phyloP scores from a whole-genome alignment of 2,113 vertebrate genomes.

The Phylloscopus trochilus region DNA sequence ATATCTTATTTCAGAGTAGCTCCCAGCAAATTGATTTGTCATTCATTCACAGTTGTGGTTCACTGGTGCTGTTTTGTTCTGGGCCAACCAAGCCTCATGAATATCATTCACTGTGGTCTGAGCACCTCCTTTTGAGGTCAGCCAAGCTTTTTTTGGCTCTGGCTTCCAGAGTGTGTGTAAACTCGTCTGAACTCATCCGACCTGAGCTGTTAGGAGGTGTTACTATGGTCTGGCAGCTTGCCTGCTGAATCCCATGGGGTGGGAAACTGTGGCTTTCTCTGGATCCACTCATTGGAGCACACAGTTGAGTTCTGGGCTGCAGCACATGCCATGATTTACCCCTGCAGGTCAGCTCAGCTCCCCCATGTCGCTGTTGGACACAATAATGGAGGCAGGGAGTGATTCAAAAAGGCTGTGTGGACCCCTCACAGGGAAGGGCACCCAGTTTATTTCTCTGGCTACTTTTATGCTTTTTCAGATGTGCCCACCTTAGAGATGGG shows the following conservation, averaged over 20 bases:
- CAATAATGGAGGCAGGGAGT: too few relatives aligned
- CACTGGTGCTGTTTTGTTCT: not conserved
- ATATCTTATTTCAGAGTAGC: not conserved
- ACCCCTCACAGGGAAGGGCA: too few relatives aligned
- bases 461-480: too few relatives aligned
- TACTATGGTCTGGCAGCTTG: not conserved
- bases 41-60: not conserved
- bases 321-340: not conserved
- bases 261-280: not conserved
- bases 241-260: not conserved
- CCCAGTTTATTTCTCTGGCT: too few relatives aligned
- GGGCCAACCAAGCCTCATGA: not conserved
- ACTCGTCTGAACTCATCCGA: not conserved
- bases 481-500: too few relatives aligned
- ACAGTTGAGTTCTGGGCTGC: not conserved
- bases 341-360: fast-evolving
- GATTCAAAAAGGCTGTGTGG: too few relatives aligned
- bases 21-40: not conserved
- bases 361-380: too few relatives aligned
- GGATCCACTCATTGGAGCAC: not conserved
- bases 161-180: not conserved
- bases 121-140: not conserved
- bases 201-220: not conserved
- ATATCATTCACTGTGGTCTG: not conserved
- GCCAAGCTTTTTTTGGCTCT: not conserved